Conservation (phyloP, 2,797 vertebrate species). For the Chloroceryle amazona region DNA sequence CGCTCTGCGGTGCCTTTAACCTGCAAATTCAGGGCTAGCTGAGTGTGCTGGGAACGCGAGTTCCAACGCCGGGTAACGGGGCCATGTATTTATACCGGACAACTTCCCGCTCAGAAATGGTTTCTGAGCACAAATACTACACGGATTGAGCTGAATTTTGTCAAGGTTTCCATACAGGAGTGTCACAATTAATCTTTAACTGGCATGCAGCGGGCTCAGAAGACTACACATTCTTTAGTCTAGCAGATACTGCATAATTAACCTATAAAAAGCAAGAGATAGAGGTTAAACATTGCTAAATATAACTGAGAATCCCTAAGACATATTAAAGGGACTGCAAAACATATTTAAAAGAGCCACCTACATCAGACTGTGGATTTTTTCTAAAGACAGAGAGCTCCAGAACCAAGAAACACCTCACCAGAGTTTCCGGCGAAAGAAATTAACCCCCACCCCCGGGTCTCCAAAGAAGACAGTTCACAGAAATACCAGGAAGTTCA, state of each 20-base stretch:
- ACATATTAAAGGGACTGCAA: neutral
- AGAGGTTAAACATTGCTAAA: constrained; percentile 48
- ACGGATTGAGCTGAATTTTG: neutral
- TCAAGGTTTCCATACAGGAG: neutral
- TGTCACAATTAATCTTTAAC: constrained; percentile 45
- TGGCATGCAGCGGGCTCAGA: neutral
- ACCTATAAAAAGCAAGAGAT: constrained; percentile 46
- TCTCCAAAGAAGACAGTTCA: neutral
- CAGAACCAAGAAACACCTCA: neutral
- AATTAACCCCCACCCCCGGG: fast-evolving
- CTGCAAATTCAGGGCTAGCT: neutral
- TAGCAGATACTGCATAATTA: constrained; percentile 23
- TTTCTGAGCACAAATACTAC: neutral
- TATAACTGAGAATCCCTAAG: neutral
- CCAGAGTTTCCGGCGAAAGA: neutral
- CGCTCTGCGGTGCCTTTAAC: neutral
- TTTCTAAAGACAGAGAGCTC: neutral
- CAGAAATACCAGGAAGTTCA: neutral
- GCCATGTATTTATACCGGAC: neutral
- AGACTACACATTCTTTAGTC: neutral
- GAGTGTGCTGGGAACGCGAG: neutral
- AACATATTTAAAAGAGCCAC: neutral
- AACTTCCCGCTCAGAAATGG: neutral
- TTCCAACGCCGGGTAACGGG: neutral
- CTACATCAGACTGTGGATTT: neutral